Evolutionary conservation across 2,797 vertebrate species (phyloP).

Genomic region (Centroberyx gerrardi): DNA sequence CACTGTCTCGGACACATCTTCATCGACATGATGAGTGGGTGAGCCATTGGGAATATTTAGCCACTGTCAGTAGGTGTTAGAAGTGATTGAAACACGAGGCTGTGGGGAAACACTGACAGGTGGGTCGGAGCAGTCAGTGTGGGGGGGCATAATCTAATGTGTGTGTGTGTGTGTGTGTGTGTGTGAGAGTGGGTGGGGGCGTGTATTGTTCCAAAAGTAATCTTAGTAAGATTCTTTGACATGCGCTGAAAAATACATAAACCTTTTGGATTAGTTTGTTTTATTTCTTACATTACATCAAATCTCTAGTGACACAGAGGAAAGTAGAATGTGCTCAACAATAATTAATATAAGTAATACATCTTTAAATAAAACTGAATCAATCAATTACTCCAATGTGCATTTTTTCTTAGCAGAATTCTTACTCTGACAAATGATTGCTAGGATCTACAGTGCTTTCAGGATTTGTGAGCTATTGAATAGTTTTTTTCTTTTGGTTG

Average conservation of each 20-base stretch:
- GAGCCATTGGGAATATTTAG: constrained; percentile 51
- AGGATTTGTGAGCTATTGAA: constrained; percentile 6
- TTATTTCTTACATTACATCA: not conserved
- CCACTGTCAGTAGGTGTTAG: constrained; percentile 47
- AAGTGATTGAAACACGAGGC: constrained; percentile 52
- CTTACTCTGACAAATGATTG: not conserved
- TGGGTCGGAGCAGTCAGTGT: constrained; percentile 15
- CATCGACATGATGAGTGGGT: constrained; percentile 47
- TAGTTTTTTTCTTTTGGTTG: not conserved
- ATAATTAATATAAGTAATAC: no score
- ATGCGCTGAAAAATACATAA: not conserved
- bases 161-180: constrained; percentile 1
- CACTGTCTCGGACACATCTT: constrained; percentile 59
- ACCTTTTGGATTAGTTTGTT: not conserved
- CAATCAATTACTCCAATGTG: not conserved
- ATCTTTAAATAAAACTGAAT: no score
- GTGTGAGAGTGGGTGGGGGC: no score
- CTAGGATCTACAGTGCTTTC: not conserved
- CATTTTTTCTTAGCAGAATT: not conserved
- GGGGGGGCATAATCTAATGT: constrained; percentile 2
- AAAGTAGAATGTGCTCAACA: not conserved
- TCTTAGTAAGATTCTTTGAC: no score
- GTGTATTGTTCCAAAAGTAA: not conserved
- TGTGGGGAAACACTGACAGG: constrained; percentile 44
- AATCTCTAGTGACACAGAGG: not conserved